phyloP scores from a whole-genome alignment of 2,113 vertebrate genomes.

The Daboia siamensis region DNA sequence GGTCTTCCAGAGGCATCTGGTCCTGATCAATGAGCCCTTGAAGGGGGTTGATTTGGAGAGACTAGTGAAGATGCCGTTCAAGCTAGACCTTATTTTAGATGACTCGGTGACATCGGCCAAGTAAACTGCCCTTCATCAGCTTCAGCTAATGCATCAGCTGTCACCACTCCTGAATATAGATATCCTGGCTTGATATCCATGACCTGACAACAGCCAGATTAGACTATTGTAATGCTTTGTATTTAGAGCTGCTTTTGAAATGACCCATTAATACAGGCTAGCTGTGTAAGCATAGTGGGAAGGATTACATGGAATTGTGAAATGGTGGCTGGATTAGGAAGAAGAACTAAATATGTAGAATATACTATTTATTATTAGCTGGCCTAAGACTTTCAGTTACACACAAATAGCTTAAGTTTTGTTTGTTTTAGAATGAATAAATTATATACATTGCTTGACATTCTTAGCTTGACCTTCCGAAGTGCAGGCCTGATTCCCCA shows the following conservation, averaged over 20 bases:
- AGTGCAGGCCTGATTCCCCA: not conserved
- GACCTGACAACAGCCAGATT: not conserved
- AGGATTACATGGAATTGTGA: not conserved
- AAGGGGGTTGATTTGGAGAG: not conserved
- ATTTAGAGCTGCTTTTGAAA: not conserved
- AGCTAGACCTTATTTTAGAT: not conserved
- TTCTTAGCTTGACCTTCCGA: not conserved
- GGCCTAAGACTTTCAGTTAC: not conserved
- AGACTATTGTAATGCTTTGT: not conserved
- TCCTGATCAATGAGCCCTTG: not conserved
- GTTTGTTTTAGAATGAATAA: not conserved
- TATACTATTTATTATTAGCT: not conserved
- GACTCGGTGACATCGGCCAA: not conserved
- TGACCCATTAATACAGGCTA: not conserved
- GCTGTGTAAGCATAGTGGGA: not conserved
- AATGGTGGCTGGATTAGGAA: not conserved
- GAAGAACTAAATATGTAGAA: not conserved
- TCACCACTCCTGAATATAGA: not conserved
- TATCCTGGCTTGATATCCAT: not conserved
- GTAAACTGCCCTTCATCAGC: not conserved
- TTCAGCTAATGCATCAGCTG: not conserved
- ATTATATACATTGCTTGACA: not conserved
- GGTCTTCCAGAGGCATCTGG: not conserved
- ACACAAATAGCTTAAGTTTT: not conserved
- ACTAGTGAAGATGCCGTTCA: not conserved